These are phyloP conservation scores for Balaeniceps rex DNA, from an alignment of 2,113 vertebrate species.

Conservation along the genomic window DNA sequence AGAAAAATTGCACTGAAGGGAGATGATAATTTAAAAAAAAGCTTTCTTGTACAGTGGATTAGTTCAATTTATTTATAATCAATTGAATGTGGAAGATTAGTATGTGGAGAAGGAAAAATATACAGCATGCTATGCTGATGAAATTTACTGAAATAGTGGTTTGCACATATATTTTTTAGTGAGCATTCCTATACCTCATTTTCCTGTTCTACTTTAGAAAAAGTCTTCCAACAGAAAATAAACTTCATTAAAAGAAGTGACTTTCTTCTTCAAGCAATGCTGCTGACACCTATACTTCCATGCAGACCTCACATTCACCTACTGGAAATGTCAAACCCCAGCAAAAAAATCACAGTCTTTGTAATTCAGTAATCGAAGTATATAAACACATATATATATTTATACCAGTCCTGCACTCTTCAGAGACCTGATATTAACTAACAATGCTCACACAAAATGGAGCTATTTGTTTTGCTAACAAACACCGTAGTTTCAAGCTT, in stretches of 20 bases:
- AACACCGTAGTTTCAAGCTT: not conserved
- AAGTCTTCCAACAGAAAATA: not conserved
- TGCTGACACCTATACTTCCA: not conserved
- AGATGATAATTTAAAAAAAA: not conserved
- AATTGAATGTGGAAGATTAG: not conserved
- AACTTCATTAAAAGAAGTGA: not conserved
- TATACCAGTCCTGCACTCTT: not conserved
- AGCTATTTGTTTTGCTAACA: not conserved
- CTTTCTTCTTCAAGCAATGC: not conserved
- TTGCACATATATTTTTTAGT: not conserved
- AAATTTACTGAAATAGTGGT: not conserved
- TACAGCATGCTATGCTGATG: not conserved
- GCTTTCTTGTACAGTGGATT: not conserved
- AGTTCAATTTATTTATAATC: not conserved
- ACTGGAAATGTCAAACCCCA: not conserved
- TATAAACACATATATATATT: not conserved
- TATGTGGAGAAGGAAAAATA: not conserved
- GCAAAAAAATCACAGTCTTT: not conserved
- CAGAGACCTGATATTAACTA: not conserved
- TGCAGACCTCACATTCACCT: not conserved
- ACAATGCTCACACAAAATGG: not conserved
- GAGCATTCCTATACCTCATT: not conserved
- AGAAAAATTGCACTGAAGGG: not conserved
- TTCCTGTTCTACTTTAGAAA: not conserved
- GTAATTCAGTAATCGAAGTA: not conserved